phyloP scores from a whole-genome alignment of 1,140 invertebrate species.

The Agrilus planipennis region DNA sequence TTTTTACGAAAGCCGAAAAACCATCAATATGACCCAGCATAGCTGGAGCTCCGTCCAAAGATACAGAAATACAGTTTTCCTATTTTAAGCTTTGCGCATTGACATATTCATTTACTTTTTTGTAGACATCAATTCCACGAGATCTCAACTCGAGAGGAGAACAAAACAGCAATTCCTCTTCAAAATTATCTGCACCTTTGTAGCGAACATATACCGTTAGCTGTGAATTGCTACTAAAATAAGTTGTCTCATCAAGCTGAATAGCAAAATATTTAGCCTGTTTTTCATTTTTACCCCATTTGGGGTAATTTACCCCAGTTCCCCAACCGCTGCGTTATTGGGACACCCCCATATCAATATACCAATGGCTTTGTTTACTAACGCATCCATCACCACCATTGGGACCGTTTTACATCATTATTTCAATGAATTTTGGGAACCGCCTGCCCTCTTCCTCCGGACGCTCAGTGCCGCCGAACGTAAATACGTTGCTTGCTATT shows the following conservation, averaged over 20 bases:
- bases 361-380: too few species aligned
- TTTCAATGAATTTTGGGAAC: too few species aligned
- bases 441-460: too few species aligned
- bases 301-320: too few species aligned
- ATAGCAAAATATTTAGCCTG: constrained; percentile 10
- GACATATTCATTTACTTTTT: constrained; percentile 12
- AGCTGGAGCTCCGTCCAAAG: constrained; percentile 10
- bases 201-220: constrained; percentile 16
- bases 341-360: too few species aligned
- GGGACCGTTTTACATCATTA: too few species aligned
- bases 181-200: constrained; percentile 16
- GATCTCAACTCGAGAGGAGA: constrained; percentile 13
- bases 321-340: too few species aligned
- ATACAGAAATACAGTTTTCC: constrained; percentile 9
- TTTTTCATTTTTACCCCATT: too few species aligned
- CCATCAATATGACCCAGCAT: constrained; percentile 13
- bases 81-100: constrained; percentile 13
- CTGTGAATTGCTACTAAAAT: constrained; percentile 15
- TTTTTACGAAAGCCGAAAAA: constrained; percentile 12
- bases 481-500: too few species aligned
- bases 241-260: constrained; percentile 10
- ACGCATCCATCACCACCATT: too few species aligned
- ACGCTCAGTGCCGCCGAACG: too few species aligned
- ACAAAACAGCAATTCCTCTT: constrained; percentile 12
- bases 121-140: constrained; percentile 13